Evolutionary conservation across 2,888 invertebrate species (phyloP), one percentile per base, ranked within the genome.

Genomic region (Blastobasis adustella): DNA sequence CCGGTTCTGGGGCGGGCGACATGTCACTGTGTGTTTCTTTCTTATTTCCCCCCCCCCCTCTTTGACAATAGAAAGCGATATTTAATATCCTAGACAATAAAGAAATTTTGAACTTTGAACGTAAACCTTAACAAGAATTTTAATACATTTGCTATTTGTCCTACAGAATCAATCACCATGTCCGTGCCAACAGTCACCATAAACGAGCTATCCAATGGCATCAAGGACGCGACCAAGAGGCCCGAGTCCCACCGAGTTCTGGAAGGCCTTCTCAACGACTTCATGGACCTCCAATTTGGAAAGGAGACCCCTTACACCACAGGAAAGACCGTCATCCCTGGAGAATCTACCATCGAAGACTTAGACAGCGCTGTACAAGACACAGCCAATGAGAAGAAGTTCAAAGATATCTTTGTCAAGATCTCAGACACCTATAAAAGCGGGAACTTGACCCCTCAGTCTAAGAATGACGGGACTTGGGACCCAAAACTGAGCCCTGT

Each of bases 231-330:
- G n/a, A 69, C 74, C 10, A 70, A 73, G 23, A 73, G 66, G 5
- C 54, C 62, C 0, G 68, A 60, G 43, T 63, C 77, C 2, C 76
- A 76, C 64, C 84, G 76, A 54, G 79, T 83, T 46, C 67, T 85
- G 8, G 79, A 77, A 65, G 79, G 83, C 2, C 58, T 87, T 7
- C 67, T 87, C 0, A 83, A 84, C 43, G 87, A 87, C 57, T 82
- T 66, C 64, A 85, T 87, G 86, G 84, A 85, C 54, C 65, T 87
- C 0, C 79, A 79, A 37, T 84, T 78, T 45, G 79, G 69, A 0
- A 82, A 81, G 54, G 75, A 76, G 49, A 87, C 85, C 4, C 80
- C 81, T 0, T 87, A 83, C 63, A 86, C 87, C 0, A 84, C 82
- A 1, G 87, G 87, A 5, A 71, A 84, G 54, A 75, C 73, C 49